Evolutionary conservation across 2,888 invertebrate genomes (phyloP), one percentile per base, ranked within the genome.

Genomic region (Sphaerophoria rueppellii): DNA sequence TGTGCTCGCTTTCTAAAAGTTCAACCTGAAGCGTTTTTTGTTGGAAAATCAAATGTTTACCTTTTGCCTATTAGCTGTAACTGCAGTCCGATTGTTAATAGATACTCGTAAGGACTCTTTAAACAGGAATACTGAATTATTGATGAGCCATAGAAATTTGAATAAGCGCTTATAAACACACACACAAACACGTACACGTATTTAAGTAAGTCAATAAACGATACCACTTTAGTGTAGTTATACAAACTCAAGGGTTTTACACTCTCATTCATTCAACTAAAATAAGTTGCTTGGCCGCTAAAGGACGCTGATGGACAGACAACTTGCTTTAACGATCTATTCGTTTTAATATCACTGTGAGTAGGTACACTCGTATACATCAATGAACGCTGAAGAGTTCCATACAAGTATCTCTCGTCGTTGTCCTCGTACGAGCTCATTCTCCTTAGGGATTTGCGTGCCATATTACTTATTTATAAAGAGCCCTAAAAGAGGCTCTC

Each of bases 391-490:
- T 57, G 55, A 71, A 79, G 70, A 79, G 67, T 40, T 43, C 11
- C 12, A 67, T 60, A 60, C 6, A 24, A 24, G 24, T 24, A 24
- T 24, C 24, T 2, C 2, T 24, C 24, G 24, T 24, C 24, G 24
- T 24, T 24, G 24, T 24, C 24, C 24, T 24, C 24, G 24, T 24
- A 24, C 24, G 24, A 24, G 16, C 67, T 58, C 70, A 60, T 75
- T 60, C 74, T 43, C 52, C 67, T 80, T 48, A 55, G 80, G 74
- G 79, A 72, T 63, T 55, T 48, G 57, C 74, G 50, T 69, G 63
- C 77, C 85, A 54, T 70, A 77, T 85, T 81, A 81, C 69, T 85
- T 85, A 85, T 85, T 85, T 77, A 85, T 85, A 85, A 77, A 60
- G 58, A 50, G 37, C 73, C 81, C 63, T 73, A 35, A 50, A 48